A percentile compares a stretch with the other conserved stretches of the same genome.
Evolutionary conservation across 37 sponge, comb jelly and placozoan genomes (phyloP).

Genomic region (Sycon ciliatum): DNA sequence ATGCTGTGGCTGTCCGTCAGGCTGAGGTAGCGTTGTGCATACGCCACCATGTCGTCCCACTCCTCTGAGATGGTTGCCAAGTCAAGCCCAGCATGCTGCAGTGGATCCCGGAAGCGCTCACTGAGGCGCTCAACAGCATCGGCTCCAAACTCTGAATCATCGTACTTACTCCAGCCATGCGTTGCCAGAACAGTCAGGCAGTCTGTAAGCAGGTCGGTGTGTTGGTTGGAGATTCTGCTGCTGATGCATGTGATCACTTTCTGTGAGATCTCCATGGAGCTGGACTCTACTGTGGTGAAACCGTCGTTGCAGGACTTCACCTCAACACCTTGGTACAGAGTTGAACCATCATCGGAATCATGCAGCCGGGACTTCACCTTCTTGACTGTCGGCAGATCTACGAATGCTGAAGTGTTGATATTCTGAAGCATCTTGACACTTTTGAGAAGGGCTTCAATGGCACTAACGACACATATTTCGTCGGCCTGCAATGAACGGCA

Average conservation of each 20-base stretch:
- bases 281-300: too few relatives aligned
- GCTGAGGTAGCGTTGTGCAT: too few relatives aligned
- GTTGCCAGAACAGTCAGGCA: too few relatives aligned
- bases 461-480: conserved; percentile 40
- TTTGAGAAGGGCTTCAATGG: conserved; percentile 54
- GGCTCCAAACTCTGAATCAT: background rate
- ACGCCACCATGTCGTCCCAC: too few relatives aligned
- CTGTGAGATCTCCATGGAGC: too few relatives aligned
- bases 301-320: too few relatives aligned
- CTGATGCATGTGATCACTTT: too few relatives aligned
- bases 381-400: background rate
- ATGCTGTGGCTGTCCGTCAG: background rate
- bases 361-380: background rate
- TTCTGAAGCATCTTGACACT: conserved; percentile 30
- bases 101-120: background rate
- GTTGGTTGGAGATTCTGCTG: too few relatives aligned
- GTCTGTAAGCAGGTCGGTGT: too few relatives aligned
- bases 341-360: background rate
- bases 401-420: conserved; percentile 6
- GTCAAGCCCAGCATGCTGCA: background rate
- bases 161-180: too few relatives aligned
- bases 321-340: background rate
- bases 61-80: too few relatives aligned
- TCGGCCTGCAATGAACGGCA: conserved; percentile 48
- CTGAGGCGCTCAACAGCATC: background rate